These are phyloP conservation scores for Pseudococcus viburni DNA, from an alignment of 2,888 invertebrate species.

Conservation along the genomic window DNA sequence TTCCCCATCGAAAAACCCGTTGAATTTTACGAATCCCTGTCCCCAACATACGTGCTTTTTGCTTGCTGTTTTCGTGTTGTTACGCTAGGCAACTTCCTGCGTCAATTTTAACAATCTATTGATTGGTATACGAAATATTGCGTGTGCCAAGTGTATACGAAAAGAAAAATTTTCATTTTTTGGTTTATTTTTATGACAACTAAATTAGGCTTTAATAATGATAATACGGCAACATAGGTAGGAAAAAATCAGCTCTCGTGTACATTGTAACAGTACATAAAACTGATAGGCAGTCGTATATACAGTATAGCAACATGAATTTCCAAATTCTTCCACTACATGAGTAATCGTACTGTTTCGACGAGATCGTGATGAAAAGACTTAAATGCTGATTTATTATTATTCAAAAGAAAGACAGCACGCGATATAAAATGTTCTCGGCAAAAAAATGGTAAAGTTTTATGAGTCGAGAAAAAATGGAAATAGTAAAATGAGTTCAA, in stretches of 20 bases:
- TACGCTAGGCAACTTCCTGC: constrained; percentile 58
- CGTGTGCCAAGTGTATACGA: constrained; percentile 55
- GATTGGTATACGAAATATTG: constrained; percentile 59
- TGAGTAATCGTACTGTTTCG: neutral
- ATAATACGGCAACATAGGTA: neutral
- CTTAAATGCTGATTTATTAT: constrained; percentile 9
- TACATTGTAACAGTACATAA: constrained; percentile 10
- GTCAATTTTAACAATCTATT: constrained; percentile 63
- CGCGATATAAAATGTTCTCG: neutral
- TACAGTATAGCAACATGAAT: neutral
- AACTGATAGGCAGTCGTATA: neutral
- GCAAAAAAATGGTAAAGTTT: neutral
- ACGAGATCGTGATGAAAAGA: constrained; percentile 7
- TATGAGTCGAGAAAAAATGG: neutral
- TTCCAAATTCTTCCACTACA: neutral
- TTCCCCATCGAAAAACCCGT: neutral
- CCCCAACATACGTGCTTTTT: constrained; percentile 40
- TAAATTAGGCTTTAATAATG: constrained; percentile 33
- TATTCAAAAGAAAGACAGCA: constrained; percentile 2
- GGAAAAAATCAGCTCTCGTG: neutral
- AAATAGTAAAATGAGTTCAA: neutral
- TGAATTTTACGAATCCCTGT: constrained; percentile 57
- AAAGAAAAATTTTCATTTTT: constrained; percentile 31
- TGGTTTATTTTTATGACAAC: constrained; percentile 48
- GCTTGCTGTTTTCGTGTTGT: constrained; percentile 55